Base-by-base conservation (phyloP, 1,140 invertebrate species). In the Lysiphlebus fabarum region DNA sequence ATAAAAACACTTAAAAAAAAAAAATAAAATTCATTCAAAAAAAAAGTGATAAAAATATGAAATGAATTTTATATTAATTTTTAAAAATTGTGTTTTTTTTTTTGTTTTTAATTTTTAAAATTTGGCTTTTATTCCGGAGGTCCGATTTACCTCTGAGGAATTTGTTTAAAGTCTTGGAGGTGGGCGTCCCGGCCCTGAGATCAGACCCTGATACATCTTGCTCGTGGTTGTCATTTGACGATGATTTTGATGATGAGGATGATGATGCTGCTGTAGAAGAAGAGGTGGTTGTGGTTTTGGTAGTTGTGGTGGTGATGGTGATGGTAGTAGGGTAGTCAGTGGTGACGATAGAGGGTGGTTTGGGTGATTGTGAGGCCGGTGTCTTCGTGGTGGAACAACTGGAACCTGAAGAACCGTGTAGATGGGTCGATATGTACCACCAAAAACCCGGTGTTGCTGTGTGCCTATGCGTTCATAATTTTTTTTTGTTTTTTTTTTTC, bases 351-450 rank as follows among this genome's bases (percentile, higher is more conserved):
- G 37, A 66, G 65, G 67, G 67, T 66, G 67, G 67, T 66, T 65
- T 71, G 56, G 62, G 58, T 70, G 75, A 61, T 62, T 72, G 71
- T 69, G 72, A 69, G 67, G 60, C 65, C 74, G 73, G 68, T 72
- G 74, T 72, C 69, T 72, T 74, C 75, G 72, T 60, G 75, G 72
- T 47, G 73, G 75, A 41, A 69, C 73, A 69, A 76, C 70, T 61
- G 73, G 74, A 62, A 67, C 70, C 69, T 66, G 66, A 49, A 68
- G 69, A 62, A 69, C 73, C 70, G 70, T 75, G 73, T 65, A 76
- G 70, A 67, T 77, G 72, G 66, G 75, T 70, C 66, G 76, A 78
- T 75, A 78, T 73, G 75, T 77, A 78, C 74, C 73, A 79, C 76
- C 77, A 79, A 69, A 78, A 75, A 70, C 75, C 69, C 67, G 75